phyloP scores from a whole-genome alignment of 1,140 invertebrate species.

The Sesamia nonagrioides region DNA sequence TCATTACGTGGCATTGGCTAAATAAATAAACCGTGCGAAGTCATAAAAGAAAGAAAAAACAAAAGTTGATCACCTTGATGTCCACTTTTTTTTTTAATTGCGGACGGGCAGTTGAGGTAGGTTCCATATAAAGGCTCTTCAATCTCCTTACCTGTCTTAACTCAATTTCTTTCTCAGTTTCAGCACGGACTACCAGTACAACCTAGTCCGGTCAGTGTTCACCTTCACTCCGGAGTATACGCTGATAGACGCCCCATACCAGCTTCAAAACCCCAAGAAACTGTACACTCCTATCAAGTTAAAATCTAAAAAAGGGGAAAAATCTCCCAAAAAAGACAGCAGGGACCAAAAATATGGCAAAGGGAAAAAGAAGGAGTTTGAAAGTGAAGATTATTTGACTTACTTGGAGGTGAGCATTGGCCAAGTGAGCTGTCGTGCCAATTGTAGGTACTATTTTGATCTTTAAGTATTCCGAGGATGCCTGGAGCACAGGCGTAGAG shows the following conservation, averaged over 20 bases:
- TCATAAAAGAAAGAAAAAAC: too few relatives aligned
- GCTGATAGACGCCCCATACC: conserved; percentile 69
- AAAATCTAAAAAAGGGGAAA: conserved; percentile 63
- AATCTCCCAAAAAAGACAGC: conserved; percentile 53
- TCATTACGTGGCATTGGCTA: too few relatives aligned
- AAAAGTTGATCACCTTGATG: too few relatives aligned
- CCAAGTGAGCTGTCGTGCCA: too few relatives aligned
- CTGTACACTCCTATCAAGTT: conserved; percentile 66
- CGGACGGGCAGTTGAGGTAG: too few relatives aligned
- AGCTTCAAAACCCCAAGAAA: conserved; percentile 70
- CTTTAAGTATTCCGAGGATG: too few relatives aligned
- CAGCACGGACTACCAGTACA: conserved; percentile 79
- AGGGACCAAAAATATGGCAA: conserved; percentile 39
- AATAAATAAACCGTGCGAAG: too few relatives aligned
- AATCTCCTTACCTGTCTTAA: too few relatives aligned
- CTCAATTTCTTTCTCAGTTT: conserved; percentile 63
- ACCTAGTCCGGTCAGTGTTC: conserved; percentile 76
- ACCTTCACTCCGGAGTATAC: conserved; percentile 73
- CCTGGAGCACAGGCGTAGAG: too few relatives aligned
- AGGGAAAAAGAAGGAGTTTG: conserved; percentile 73
- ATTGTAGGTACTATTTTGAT: too few relatives aligned
- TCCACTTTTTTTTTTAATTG: too few relatives aligned
- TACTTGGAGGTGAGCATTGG: conserved; percentile 64
- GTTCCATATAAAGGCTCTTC: too few relatives aligned
- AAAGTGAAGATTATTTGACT: conserved; percentile 74